These are phyloP conservation scores for Manduca sexta DNA, from an alignment of 1,140 invertebrate genomes.

Conservation along the genomic window DNA sequence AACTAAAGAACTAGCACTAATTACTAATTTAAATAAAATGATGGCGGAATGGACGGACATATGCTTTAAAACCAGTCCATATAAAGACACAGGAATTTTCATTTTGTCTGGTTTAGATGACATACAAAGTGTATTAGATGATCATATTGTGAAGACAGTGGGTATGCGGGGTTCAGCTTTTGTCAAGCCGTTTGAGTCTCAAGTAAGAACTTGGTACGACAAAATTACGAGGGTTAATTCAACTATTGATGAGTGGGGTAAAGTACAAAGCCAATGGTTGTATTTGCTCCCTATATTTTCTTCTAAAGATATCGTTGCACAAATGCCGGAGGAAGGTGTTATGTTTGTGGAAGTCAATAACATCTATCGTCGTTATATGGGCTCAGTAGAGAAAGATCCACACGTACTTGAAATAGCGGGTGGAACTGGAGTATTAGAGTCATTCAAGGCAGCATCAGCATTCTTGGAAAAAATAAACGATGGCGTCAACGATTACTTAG, in stretches of 20 bases:
- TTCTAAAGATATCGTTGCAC: constrained; percentile 93
- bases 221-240: constrained; percentile 84
- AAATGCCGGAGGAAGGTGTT: constrained; percentile 93
- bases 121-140: constrained; percentile 89
- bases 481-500: constrained; percentile 92
- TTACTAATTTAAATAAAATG: constrained; percentile 88
- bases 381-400: constrained; percentile 80
- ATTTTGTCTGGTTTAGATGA: constrained; percentile 90
- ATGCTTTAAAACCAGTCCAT: constrained; percentile 80
- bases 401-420: constrained; percentile 84
- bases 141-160: constrained; percentile 91
- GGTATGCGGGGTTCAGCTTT: constrained; percentile 93
- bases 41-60: constrained; percentile 88
- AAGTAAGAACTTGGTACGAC: constrained; percentile 88
- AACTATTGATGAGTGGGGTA: constrained; percentile 91
- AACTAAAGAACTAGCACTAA: constrained; percentile 88
- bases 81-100: constrained; percentile 85
- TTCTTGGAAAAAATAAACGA: constrained; percentile 88
- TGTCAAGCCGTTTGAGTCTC: constrained; percentile 89
- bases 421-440: constrained; percentile 81
- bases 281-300: constrained; percentile 95
- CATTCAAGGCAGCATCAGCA: constrained; percentile 81
- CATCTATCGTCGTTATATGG: constrained; percentile 88
- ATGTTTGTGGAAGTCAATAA: constrained; percentile 84
- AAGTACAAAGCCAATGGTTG: constrained; percentile 92